Conservation (phyloP, 2,113 vertebrate species). For the Elgaria multicarinata region DNA sequence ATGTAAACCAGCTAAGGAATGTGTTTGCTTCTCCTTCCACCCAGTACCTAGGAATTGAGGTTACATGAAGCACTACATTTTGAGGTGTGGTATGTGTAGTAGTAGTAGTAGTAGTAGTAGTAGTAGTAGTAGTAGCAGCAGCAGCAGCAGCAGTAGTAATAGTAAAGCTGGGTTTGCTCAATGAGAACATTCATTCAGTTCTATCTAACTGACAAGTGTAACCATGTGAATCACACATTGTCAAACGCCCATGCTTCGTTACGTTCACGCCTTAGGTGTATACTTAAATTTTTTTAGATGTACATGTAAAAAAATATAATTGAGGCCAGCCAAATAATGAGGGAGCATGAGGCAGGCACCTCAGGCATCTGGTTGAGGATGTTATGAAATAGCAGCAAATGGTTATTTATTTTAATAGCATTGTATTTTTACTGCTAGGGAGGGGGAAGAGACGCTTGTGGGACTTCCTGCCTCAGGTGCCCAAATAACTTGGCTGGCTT, state of each 20-base stretch:
- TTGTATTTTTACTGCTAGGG: too few relatives aligned
- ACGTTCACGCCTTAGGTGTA: background rate
- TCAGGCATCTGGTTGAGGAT: too few relatives aligned
- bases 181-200: background rate
- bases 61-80: background rate
- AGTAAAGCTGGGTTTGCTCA: background rate
- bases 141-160: background rate
- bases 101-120: too few relatives aligned
- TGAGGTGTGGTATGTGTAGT: background rate
- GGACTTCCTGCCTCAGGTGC: too few relatives aligned
- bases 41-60: background rate
- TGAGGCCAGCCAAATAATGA: background rate
- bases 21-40: background rate
- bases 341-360: too few relatives aligned
- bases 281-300: background rate
- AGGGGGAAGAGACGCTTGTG: too few relatives aligned
- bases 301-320: background rate
- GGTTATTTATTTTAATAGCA: too few relatives aligned
- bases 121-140: background rate
- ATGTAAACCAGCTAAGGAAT: background rate
- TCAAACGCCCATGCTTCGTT: background rate
- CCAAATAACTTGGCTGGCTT: too few relatives aligned
- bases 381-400: too few relatives aligned
- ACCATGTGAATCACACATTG: background rate
- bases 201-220: background rate